phyloP scores from a whole-genome alignment of 2,113 vertebrate species.

The Anguilla japonica region DNA sequence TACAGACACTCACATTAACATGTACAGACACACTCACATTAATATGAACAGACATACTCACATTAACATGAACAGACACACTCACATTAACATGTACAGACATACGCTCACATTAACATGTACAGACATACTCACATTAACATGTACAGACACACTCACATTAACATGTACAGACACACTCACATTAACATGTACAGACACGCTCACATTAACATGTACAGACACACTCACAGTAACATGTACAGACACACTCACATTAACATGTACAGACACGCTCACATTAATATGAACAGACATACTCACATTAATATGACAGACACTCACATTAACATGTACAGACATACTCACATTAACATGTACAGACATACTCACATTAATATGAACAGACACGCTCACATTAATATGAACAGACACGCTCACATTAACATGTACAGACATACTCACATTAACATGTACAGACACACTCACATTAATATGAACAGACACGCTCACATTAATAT shows the following conservation, averaged over 20 bases:
- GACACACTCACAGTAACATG: no score
- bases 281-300: no score
- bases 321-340: background rate
- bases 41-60: no score
- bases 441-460: background rate
- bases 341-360: background rate
- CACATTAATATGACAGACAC: background rate
- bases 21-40: constrained; percentile 12
- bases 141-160: no score
- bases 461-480: background rate
- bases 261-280: no score
- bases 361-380: constrained; percentile 6
- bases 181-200: background rate
- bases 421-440: constrained; percentile 6
- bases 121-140: no score
- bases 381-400: constrained; percentile 24
- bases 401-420: constrained; percentile 28
- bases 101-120: no score
- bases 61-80: no score
- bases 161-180: no score
- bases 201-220: constrained; percentile 4
- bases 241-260: no score
- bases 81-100: no score
- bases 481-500: background rate
- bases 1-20: constrained; percentile 52